phyloP scores from a whole-genome alignment of 2,797 vertebrate species.

The Telmatherina bonti region DNA sequence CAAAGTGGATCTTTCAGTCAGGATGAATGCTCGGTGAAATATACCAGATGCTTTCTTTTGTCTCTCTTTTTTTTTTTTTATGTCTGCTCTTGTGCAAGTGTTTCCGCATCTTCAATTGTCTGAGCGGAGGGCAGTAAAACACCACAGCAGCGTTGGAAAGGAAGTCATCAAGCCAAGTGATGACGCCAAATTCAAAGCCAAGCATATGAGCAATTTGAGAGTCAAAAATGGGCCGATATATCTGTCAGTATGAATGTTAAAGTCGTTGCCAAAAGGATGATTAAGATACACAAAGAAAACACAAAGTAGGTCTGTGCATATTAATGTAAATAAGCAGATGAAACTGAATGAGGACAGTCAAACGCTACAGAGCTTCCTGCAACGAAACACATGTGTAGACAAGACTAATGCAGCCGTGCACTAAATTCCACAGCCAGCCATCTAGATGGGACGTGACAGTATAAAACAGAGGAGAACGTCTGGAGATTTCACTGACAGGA shows the following conservation, averaged over 20 bases:
- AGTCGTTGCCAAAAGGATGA: constrained; percentile 48
- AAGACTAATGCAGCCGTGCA: constrained; percentile 66
- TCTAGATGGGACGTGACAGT: constrained; percentile 73
- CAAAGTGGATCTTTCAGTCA: constrained; percentile 43
- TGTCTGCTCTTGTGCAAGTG: constrained; percentile 28
- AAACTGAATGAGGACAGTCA: constrained; percentile 47
- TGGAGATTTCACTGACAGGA: constrained; percentile 85
- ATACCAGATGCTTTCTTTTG: constrained; percentile 22
- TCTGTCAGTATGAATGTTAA: constrained; percentile 52
- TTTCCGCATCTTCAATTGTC: constrained; percentile 53
- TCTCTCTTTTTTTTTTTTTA: constrained; percentile 16
- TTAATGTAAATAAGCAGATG: constrained; percentile 29
- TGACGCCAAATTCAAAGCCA: constrained; percentile 39
- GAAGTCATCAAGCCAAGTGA: constrained; percentile 48
- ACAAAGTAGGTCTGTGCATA: constrained; percentile 37
- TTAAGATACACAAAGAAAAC: constrained; percentile 62
- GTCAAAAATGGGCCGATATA: constrained; percentile 50
- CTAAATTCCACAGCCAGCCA: constrained; percentile 71
- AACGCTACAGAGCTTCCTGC: constrained; percentile 59
- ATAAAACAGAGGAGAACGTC: constrained; percentile 81
- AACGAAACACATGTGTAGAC: constrained; percentile 73
- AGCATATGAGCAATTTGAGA: constrained; percentile 43
- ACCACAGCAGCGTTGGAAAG: constrained; percentile 48
- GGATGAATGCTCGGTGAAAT: constrained; percentile 43
- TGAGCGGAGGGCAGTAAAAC: constrained; percentile 60